Base-by-base conservation (phyloP, 2,113 vertebrate genomes). In the Megalops atlanticus region DNA sequence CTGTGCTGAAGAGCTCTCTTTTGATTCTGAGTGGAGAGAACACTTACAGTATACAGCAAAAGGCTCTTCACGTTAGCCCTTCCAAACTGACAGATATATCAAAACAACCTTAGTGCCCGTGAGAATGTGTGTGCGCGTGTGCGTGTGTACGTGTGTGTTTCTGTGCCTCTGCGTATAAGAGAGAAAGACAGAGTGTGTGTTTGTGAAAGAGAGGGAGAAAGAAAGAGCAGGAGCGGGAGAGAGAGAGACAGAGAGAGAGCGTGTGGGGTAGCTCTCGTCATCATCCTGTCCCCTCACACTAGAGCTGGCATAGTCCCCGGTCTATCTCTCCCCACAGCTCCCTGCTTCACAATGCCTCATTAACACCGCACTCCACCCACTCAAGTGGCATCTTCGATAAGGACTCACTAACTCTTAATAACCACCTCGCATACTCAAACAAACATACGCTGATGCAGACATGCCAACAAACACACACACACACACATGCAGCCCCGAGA, bases 301-400 rank as follows among this genome's bases (percentile, higher is more conserved):
- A 43, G 84, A 89, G 88, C 84, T 71, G 79, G 72, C 52, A 54
- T 39, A 71, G 81, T 38, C 75, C 69, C 18, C 36, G 45, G 77
- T 90, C 88, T 91, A 89, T 89, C 81, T 58, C 76, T 74, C 77
- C 69, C 74, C 85, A 88, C 88, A 89, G 87, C 77, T 87, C 84
- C 74, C 47, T 74, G 72, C 80, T 81, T 88, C 82, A 91, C 87
- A 91, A 87, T 88, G 85, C 82, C 68, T 88, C 84, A 89, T 89
- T 87, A 87, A 86, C 84, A 85, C n/a, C 11, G 21, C 76, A 58
- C 68, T 33, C 40, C 69, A 73, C 69, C 41, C n/a, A 33, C 84
- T 40, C 78, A 64, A 41, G 82, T 77, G 80, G 84, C 84, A 76
- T 80, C 82, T 5, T 58, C 83, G 82, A 84, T 76, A 33, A 82